Evolutionary conservation across 2,888 invertebrate genomes (phyloP), one percentile per base, ranked within the genome.

Genomic region (Thymelicus lineola): DNA sequence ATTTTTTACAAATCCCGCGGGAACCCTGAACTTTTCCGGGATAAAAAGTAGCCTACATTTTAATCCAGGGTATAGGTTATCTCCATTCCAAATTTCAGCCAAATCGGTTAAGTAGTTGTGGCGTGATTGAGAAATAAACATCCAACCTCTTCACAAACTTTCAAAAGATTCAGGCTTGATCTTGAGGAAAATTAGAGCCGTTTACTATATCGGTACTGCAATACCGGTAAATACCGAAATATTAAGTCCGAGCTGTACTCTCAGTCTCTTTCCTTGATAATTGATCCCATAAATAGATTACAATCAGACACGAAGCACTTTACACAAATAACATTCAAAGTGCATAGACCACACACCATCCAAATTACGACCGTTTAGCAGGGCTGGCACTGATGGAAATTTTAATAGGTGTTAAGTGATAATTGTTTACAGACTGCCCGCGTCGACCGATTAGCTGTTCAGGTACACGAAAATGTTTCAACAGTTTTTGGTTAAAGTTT

Each of bases 301-400:
- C 20, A 53, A 20, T 53, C 20, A 9, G 17, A 53, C 17, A 53
- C 17, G 53, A 53, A 53, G 20, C 53, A 53, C 53, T 53, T 53
- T 20, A 20, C 53, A 53, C 17, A 50, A 9, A 50, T 9, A 20
- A 53, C 53, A 53, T 20, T 59, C 55, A 42, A 57, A 65, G 42
- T 57, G 35, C 50, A 66, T 65, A 67, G 73, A 71, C 73, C 73
- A 73, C 73, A 73, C 73, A 71, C 73, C 67, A 67, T 65, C 58
- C 63, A 61, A 73, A 71, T 73, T 71, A 73, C 64, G 57, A 61
- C 46, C 70, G 65, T 71, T 73, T 73, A 73, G 66, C 73, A 66
- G 42, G n/a, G 45, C 46, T 14, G 45, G 45, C 53, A 53, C 57
- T 36, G 64, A 28, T 57, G 65, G 65, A 45, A 65, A 65, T 28